Evolutionary conservation across 1,140 invertebrate species (phyloP), one percentile per base, ranked within the genome.

Genomic region (Drosophila yakuba): DNA sequence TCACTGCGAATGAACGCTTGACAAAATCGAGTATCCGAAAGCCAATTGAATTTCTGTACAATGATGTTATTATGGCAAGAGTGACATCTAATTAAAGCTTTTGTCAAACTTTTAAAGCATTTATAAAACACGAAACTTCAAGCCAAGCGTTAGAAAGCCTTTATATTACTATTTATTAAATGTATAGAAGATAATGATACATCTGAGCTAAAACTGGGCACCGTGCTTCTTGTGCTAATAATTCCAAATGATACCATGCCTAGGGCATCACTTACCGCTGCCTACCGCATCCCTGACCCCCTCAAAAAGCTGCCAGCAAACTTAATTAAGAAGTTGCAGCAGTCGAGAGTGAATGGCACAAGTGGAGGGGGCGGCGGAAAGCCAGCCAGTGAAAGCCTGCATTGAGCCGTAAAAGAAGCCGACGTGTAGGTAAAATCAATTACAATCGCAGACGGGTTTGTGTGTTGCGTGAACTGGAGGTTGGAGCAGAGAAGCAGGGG

Each of bases 381-480:
- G 39, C 52, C 38, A 50, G 55, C 47, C 14, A 55, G 45, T 67
- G 50, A 68, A 56, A 44, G 60, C 41, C 50, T 80, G 73, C 78
- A 81, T 38, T 59, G 57, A 50, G 55, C 59, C 48, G 59, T 83
- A 68, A 58, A 73, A 62, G 74, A 69, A 59, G 63, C 47, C 61
- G 78, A 80, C 76, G 81, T 62, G 74, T 85, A 80, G 80, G 81
- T 50, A 89, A 83, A 88, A 88, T 88, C 83, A 88, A 88, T 88
- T 88, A 80, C 61, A 82, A 68, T 83, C 60, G 63, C 74, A 71
- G 67, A 66, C 50, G 57, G 55, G 64, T 41, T 71, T 51, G 38
- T 32, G 23, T 44, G 63, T 39, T 55, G 64, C 64, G 63, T 71
- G 48, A 20, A 41, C 25, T 17, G 7, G 15, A 12, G 28, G 45